phyloP scores from a whole-genome alignment of 2,797 vertebrate species.

The Toxotes lorentzi region DNA sequence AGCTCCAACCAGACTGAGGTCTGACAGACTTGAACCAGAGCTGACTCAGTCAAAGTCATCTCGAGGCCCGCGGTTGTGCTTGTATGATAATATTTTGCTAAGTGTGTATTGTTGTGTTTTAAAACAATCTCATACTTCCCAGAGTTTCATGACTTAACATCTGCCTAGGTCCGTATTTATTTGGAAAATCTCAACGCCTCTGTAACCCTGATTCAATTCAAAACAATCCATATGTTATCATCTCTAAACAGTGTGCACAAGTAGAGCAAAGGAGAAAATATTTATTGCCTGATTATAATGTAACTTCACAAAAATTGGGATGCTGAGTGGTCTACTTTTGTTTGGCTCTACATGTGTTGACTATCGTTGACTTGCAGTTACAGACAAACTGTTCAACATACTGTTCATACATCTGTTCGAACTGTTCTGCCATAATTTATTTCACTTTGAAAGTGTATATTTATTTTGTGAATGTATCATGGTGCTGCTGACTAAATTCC shows the following conservation, averaged over 20 bases:
- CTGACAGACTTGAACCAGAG: constrained; percentile 52
- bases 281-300: constrained; percentile 68
- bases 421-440: constrained; percentile 92
- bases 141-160: constrained; percentile 48
- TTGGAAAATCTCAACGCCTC: constrained; percentile 58
- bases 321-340: constrained; percentile 40
- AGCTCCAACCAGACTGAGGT: constrained; percentile 49
- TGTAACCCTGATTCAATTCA: constrained; percentile 48
- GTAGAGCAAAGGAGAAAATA: constrained; percentile 51
- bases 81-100: constrained; percentile 67
- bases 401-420: constrained; percentile 60
- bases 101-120: constrained; percentile 58
- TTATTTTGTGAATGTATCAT: constrained; percentile 96
- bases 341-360: constrained; percentile 47
- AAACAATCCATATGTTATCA: constrained; percentile 47
- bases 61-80: constrained; percentile 54
- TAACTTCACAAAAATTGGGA: constrained; percentile 50
- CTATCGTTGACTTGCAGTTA: constrained; percentile 51
- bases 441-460: constrained; percentile 91
- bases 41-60: constrained; percentile 51
- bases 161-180: constrained; percentile 74
- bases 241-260: constrained; percentile 47
- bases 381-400: constrained; percentile 62
- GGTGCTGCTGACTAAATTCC: constrained; percentile 95
- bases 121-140: constrained; percentile 44